Evolutionary conservation across 2,113 vertebrate species (phyloP).

Genomic region (Talpa occidentalis): DNA sequence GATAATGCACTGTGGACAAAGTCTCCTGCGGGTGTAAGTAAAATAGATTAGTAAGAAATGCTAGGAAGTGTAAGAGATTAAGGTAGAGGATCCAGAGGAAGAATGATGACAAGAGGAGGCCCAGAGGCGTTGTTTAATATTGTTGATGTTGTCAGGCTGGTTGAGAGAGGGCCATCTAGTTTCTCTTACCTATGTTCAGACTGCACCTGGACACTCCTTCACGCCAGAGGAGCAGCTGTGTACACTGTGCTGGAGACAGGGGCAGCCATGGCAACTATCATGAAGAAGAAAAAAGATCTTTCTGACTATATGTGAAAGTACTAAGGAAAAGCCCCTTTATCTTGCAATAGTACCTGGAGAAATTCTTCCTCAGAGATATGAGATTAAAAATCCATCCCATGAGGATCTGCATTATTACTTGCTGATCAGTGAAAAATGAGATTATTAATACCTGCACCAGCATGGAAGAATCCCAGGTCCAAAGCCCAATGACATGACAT

Average conservation of each 20-base stretch:
- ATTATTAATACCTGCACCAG: not conserved
- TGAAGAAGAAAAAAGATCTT: not conserved
- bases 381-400: not conserved
- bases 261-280: not conserved
- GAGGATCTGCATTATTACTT: not conserved
- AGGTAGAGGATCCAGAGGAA: not conserved
- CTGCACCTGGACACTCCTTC: not conserved
- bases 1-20: not conserved
- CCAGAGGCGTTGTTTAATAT: not conserved
- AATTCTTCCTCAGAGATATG: not conserved
- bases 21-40: not conserved
- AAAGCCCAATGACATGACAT: not conserved
- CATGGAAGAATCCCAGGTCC: not conserved
- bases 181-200: not conserved
- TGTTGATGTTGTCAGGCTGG: not conserved
- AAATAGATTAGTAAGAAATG: not conserved
- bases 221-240: not conserved
- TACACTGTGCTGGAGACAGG: not conserved
- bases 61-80: not conserved
- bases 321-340: not conserved
- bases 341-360: not conserved
- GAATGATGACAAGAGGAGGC: not conserved
- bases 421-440: not conserved
- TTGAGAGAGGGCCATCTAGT: not conserved
- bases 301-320: fast-evolving